Evolutionary conservation across 2,113 vertebrate genomes (phyloP).

Genomic region (Apaloderma vittatum): DNA sequence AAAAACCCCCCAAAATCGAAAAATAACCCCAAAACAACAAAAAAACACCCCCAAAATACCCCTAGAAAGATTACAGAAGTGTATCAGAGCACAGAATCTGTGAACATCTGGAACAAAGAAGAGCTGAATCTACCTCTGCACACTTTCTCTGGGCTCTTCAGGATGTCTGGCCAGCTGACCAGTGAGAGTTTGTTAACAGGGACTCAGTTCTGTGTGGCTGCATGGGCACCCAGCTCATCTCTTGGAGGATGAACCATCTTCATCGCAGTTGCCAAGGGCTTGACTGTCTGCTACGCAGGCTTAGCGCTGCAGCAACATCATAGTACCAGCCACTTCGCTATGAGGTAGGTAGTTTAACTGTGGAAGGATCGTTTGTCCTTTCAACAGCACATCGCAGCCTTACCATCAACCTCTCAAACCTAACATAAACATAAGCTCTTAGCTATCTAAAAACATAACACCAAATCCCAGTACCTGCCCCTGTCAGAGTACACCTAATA

Average conservation of each 20-base stretch:
- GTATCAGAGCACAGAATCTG: neutral
- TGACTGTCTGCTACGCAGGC: neutral
- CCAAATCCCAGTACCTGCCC: neutral
- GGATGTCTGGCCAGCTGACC: neutral
- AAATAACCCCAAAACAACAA: neutral
- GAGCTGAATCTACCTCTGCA: neutral
- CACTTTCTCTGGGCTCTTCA: neutral
- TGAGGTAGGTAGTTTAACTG: slow-evolving; percentile 11
- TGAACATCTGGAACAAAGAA: neutral
- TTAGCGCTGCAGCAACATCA: neutral
- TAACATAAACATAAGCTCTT: neutral
- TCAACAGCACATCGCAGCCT: neutral
- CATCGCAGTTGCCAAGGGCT: neutral
- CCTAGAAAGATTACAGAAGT: neutral
- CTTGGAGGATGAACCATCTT: neutral
- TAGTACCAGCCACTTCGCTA: neutral
- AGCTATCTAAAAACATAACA: neutral
- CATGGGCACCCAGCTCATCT: neutral
- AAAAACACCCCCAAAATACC: neutral
- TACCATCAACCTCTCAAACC: neutral
- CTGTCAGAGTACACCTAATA: neutral
- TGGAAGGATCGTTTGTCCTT: neutral
- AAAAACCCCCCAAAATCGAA: neutral
- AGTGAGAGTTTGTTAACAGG: neutral
- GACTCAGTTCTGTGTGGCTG: neutral